Conservation (phyloP, 2,888 invertebrate species). For the Drosophila mercatorum region DNA sequence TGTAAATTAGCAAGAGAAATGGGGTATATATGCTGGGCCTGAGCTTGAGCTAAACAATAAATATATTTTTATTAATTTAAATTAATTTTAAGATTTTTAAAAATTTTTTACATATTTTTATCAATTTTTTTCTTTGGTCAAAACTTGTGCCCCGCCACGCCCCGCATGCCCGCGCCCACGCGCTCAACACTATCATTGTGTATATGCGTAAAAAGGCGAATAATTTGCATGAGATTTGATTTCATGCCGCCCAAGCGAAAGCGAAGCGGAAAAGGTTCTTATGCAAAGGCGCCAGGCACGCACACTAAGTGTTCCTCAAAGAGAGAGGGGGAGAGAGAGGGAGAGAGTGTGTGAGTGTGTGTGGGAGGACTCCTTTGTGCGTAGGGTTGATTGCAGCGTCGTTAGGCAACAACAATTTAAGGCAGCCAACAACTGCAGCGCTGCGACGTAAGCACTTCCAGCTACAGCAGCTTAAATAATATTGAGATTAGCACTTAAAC, state of each 20-base stretch:
- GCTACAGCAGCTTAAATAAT: background rate
- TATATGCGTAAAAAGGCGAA: conserved; percentile 74
- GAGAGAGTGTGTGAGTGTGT: background rate
- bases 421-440: background rate
- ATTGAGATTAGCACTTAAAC: background rate
- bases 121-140: background rate
- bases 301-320: conserved; percentile 17
- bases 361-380: background rate
- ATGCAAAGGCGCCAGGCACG: conserved; percentile 2
- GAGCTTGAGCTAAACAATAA: too few species aligned
- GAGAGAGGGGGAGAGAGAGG: background rate
- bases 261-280: conserved; percentile 29
- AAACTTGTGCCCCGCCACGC: background rate
- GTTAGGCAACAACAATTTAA: conserved; percentile 12
- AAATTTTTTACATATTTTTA: background rate
- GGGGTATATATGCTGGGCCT: conserved; percentile 4
- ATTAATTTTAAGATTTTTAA: background rate
- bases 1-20: background rate
- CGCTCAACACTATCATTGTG: conserved; percentile 44
- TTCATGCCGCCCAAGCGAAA: conserved; percentile 53
- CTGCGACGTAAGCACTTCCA: background rate
- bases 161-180: background rate
- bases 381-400: background rate
- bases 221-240: conserved; percentile 78
- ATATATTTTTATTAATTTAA: background rate